Evolutionary conservation across 2,888 invertebrate genomes (phyloP), one percentile per base, ranked within the genome.

Genomic region (Acanthacorydalis orientalis): DNA sequence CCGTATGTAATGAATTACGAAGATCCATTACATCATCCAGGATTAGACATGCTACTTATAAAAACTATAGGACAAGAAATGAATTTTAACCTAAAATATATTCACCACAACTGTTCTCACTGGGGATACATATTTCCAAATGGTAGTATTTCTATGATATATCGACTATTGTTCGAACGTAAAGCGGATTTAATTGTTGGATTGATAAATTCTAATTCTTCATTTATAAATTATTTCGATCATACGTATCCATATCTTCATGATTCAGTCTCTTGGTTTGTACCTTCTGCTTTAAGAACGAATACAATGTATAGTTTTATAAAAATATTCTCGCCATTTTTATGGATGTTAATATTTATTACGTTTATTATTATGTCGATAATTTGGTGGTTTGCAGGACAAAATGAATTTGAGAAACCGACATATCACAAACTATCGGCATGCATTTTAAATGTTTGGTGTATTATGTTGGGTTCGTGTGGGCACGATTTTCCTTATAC

Each of bases 251-350:
- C 69, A 3, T 75, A 77, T 56, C 62, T 76, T 34, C 60, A 65
- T 4, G 75, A 75, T 57, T 67, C 68, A 0, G 73, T 75, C 52
- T 69, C 74, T 1, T 78, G 77, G 74, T 65, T 68, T 44, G 69
- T 71, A 0, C 72, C 73, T 12, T 54, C 67, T 47, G 75, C 77
- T 4, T 55, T 62, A 14, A 55, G 54, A 1, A 61, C 66, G 6
- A 69, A 72, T 0, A 61, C 67, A 11, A 77, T 74, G 74, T 57
- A 65, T 45, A 67, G 74, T 31, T 59, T 77, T 16, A 57, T 69
- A 4, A 60, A 65, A 1, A 71, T 74, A 50, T 78, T 75, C 52
- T 51, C 63, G 7, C 49, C 51, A 2, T 47, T 55, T 11, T 69
- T 73, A 1, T 77, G 77, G 77, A 49, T 62, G 2, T 58, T 65